Base-by-base conservation (phyloP, 2,888 invertebrate species). In the Zaprionus lineosus region DNA sequence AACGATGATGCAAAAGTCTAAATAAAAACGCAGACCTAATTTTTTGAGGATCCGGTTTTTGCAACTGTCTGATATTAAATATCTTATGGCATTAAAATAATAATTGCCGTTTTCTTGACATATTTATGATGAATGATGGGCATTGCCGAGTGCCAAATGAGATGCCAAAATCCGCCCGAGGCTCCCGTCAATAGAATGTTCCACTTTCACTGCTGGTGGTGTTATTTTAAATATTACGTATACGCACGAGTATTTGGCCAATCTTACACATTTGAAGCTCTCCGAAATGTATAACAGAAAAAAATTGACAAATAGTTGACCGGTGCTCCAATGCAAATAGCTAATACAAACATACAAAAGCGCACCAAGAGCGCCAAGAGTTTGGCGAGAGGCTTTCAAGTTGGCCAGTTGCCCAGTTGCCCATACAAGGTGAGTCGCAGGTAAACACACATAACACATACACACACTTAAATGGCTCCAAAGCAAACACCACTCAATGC, bases 21-120 rank as follows among this genome's bases (percentile, higher is more conserved):
- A 82, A 82, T 71, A 57, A 83, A 83, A 82, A 71, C 78, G 58
- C 71, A 81, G 83, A 82, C 74, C 83, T 83, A 83, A 82, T 83
- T 83, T 77, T n/a, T n/a, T n/a, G 15, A 46, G 33, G 41, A 81
- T 41, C 81, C 61, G 78, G 81, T 79, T 79, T 65, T 55, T 12
- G 41, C 52, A 31, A 15, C 29, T 29, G 34, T 56, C 41, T 8
- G 31, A 43, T 74, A 50, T 58, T 58, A 40, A 52, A 55, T 56
- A 64, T 4, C 2, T 3, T 8, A 8, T 24, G 6, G 24, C n/a
- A 24, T 64, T 34, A 36, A 61, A 51, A 64, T 41, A 59, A 21
- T 44, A 34, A 53, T n/a, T 41, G 50, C 18, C 18, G 36, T 14
- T 29, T 47, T 31, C 47, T 40, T 34, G 37, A 48, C n/a, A 47